Evolutionary conservation across 2,113 vertebrate species (phyloP).

Genomic region (Boulengeromyrus knoepffleri): DNA sequence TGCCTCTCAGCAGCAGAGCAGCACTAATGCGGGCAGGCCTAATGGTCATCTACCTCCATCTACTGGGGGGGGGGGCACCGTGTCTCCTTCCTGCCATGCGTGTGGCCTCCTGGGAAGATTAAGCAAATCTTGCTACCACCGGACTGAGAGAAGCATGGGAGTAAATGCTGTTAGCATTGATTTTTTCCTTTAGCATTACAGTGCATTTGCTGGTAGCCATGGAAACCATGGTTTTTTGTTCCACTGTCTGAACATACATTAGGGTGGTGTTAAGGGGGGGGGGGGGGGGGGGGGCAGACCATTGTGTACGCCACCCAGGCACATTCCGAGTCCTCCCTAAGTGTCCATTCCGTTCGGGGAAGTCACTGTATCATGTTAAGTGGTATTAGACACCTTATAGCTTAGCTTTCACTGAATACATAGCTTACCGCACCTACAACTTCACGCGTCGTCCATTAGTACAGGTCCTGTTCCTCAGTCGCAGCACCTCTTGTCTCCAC

Average conservation of each 20-base stretch:
- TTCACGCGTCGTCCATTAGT: not conserved
- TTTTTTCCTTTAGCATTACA: not conserved
- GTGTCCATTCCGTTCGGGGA: not conserved
- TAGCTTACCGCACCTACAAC: not conserved
- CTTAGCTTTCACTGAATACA: not conserved
- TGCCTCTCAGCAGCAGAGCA: not conserved
- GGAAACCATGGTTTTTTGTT: slow-evolving; percentile 5
- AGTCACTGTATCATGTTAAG: not conserved
- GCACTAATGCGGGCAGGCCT: not conserved
- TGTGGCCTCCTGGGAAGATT: not conserved
- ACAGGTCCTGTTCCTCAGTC: not conserved
- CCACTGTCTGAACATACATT: not conserved
- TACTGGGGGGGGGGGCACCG: not conserved
- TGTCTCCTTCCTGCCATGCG: not conserved
- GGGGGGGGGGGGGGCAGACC: not conserved
- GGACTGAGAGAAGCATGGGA: not conserved
- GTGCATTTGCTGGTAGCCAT: slow-evolving; percentile 16
- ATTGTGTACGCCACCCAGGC: too few species aligned
- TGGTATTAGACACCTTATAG: not conserved
- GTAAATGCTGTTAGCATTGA: slow-evolving; percentile 11
- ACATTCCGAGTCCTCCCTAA: not conserved
- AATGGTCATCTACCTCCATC: not conserved
- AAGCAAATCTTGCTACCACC: not conserved
- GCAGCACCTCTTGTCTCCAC: not conserved
- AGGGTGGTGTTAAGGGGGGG: not conserved